Evolutionary conservation across 1,140 invertebrate species (phyloP), one percentile per base, ranked within the genome.

Genomic region (Hylyphantes graminicola): DNA sequence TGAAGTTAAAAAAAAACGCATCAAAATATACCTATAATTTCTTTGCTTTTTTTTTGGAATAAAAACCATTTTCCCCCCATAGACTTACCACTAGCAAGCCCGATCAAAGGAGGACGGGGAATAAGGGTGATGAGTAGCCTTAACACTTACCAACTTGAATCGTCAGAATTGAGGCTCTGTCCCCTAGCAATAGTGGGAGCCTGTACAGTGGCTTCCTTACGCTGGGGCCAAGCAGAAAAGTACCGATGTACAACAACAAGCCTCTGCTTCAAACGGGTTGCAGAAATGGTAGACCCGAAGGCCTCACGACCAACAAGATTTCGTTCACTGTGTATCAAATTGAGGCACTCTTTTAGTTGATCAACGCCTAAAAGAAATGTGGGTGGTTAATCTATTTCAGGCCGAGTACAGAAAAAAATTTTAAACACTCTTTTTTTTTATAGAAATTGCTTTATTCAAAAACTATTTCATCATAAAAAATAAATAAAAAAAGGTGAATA

Each of bases 321-420:
- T 88, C 95, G 94, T 88, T 95, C 94, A 86, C 92, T 91, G 72
- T 93, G 92, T 21, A 94, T 87, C 61, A 92, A 92, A 85, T 92
- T 89, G 55, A 94, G 91, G 87, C 93, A 94, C 7, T 90, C 87
- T 61, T 90, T 90, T 59, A 94, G 88, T 86, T 94, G 92, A n/a
- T 77, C 63, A 55, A 73, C 8, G 75, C 6, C 72, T 76, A 57
- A 53, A 70, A 76, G 15, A 55, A 70, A 48, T 17, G 13, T 17
- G 10, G 35, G 35, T 9, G 17, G 13, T 7, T 21, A 54, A 57
- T 21, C 17, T 15, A 77, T 70, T 7, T 51, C n/a, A 59, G 7
- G 7, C n/a, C 0, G 0, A 50, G n/a, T 13, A 64, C 86, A 78
- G 91, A 90, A 87, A 87, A 83, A 85, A 67, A 67, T 75, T 35